A percentile compares a stretch with the other conserved stretches of the same genome.
Evolutionary conservation across 2,113 vertebrate species (phyloP).

Genomic region (Caranx ignobilis): DNA sequence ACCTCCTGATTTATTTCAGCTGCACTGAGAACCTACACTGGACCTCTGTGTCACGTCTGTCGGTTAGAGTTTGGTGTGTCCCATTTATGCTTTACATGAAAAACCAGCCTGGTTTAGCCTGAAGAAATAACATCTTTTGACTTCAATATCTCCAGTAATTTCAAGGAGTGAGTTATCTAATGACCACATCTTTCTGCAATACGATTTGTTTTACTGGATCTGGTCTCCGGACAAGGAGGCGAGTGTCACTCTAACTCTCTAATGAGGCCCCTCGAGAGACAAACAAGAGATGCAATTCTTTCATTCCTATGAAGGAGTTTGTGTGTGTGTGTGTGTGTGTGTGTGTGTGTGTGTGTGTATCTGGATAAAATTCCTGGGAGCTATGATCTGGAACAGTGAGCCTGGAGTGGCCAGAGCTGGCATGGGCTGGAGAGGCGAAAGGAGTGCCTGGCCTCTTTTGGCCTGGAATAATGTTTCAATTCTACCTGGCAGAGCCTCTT

Average conservation of each 20-base stretch:
- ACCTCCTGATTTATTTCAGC: not conserved
- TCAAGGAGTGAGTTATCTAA: not conserved
- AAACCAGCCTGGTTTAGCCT: no score
- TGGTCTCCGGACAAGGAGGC: constrained; percentile 7
- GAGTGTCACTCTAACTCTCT: constrained; percentile 1
- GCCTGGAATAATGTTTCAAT: constrained; percentile 1
- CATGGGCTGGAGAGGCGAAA: not conserved
- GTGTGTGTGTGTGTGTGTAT: constrained; percentile 12
- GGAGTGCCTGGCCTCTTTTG: constrained; percentile 2
- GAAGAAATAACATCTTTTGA: no score
- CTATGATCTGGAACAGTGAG: constrained; percentile 58
- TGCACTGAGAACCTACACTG: not conserved
- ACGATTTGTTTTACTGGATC: not conserved
- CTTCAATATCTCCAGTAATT: not conserved
- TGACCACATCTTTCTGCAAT: not conserved
- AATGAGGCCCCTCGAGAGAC: constrained; percentile 18
- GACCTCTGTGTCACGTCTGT: no score
- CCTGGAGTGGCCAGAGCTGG: constrained; percentile 10
- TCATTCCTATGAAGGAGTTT: constrained; percentile 7
- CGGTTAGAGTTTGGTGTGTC: not conserved
- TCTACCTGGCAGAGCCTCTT: not conserved
- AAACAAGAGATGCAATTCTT: constrained; percentile 1
- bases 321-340: not conserved
- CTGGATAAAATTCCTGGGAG: constrained; percentile 57
- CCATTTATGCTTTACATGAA: not conserved